Evolutionary conservation across 2,113 vertebrate species (phyloP), one percentile per base, ranked within the genome.

Genomic region (Tursiops truncatus): DNA sequence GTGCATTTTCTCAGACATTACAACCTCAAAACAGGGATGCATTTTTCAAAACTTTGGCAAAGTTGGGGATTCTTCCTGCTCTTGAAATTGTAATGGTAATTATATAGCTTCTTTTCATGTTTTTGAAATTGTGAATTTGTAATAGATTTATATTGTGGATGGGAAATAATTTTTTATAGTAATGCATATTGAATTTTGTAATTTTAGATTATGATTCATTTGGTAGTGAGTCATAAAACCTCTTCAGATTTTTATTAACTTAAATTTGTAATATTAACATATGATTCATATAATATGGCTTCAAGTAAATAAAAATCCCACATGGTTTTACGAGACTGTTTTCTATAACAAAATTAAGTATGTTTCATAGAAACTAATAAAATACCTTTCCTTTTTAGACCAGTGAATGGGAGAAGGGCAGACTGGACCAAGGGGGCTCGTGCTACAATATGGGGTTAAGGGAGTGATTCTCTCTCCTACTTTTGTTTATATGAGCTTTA

Each of bases 1-100:
- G 99, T 98, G 99, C 99, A 3, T 99, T 99, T 99, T 99, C 99
- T 96, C 99, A 99, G 99, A 99, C 99, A 0, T 98, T 99, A 97
- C 99, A 99, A 97, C 99, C 99, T 95, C 99, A 99, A 97, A 99
- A 99, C 98, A 99, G 99, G 97, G 99, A 99, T 28, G 99, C 99
- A 0, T 99, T 99, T 98, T 99, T 99, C 99, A 99, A 99, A 99
- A 99, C 99, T 5, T 98, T 99, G 98, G 99, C 99, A 86, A 99
- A 99, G 96, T 98, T 99, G 77, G 99, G 99, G 96, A 99, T 99
- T 98, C 99, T 99, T 98, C 99, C 99, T 88, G 99, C 99, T 95
- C 99, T 99, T 85, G 99, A 99, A 99, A 99, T 99, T 96, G 99
- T 99, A 97, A 99, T 99, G 99, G 99, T 99, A 98, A 96, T 99